These are phyloP conservation scores for Aplysia californica DNA, from an alignment of 1,140 invertebrate species.

Conservation along the genomic window DNA sequence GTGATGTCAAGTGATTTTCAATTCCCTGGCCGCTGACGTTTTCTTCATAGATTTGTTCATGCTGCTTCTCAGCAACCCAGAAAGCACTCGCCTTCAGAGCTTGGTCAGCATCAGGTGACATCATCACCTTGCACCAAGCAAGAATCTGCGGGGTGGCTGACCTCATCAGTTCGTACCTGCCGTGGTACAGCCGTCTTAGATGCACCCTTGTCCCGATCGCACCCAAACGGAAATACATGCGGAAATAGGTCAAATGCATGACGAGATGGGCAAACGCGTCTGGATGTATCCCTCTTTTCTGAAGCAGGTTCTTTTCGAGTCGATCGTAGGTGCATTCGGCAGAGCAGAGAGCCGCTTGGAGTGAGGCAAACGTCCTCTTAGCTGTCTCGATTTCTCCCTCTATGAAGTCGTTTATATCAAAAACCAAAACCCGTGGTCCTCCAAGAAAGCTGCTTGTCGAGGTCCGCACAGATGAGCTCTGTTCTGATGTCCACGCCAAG, in stretches of 20 bases:
- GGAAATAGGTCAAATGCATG: constrained; percentile 11
- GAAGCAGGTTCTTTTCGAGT: neutral
- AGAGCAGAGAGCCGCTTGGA: neutral
- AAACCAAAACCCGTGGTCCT: neutral
- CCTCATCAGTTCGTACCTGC: neutral
- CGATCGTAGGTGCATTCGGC: constrained; percentile 8
- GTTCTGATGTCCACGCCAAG: neutral
- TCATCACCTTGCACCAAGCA: neutral
- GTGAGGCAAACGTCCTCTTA: neutral
- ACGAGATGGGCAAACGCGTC: constrained; percentile 24
- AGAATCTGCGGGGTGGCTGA: neutral
- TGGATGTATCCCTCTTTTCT: neutral
- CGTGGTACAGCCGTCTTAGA: constrained; percentile 1
- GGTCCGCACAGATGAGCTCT: neutral
- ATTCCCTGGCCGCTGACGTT: neutral
- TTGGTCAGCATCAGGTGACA: neutral
- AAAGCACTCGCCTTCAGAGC: neutral
- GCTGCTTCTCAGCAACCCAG: constrained; percentile 1
- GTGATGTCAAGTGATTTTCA: neutral
- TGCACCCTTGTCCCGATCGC: neutral
- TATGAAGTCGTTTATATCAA: neutral
- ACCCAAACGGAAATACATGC: constrained; percentile 5
- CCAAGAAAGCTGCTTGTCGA: neutral
- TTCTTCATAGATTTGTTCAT: neutral
- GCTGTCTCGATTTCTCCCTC: neutral